A percentile compares a stretch with the other conserved stretches of the same genome.
Evolutionary conservation across 2,888 invertebrate genomes (phyloP).

Genomic region (Drosophila merina): DNA sequence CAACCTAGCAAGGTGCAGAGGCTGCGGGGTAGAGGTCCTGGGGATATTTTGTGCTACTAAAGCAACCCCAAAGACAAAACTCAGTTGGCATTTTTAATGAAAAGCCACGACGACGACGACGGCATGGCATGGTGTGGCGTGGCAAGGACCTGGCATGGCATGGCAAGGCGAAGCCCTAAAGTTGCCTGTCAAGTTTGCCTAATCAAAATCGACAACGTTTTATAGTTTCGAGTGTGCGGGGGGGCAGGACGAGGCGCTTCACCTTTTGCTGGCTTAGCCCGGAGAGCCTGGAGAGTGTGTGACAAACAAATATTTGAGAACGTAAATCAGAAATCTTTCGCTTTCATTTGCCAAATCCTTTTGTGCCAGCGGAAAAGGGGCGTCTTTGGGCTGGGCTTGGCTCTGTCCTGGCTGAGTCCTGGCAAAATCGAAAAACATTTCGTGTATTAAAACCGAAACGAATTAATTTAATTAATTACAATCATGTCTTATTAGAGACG

Average conservation of each 20-base stretch:
- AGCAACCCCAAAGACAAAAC: slow-evolving; percentile 60
- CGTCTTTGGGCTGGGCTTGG: background rate
- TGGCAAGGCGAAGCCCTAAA: slow-evolving; percentile 40
- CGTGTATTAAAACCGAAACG: slow-evolving; percentile 84
- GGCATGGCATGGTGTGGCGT: background rate
- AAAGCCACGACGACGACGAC: slow-evolving; percentile 64
- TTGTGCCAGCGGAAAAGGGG: slow-evolving; percentile 46
- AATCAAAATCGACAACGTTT: slow-evolving; percentile 82
- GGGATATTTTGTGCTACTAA: slow-evolving; percentile 35
- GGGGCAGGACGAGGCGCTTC: background rate
- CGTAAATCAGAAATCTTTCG: slow-evolving; percentile 78
- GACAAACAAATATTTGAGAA: slow-evolving; percentile 79
- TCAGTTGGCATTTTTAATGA: slow-evolving; percentile 75
- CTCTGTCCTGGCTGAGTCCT: slow-evolving; percentile 15
- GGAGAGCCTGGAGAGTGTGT: slow-evolving; percentile 51
- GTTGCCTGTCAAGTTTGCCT: slow-evolving; percentile 76
- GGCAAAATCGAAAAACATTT: slow-evolving; percentile 81
- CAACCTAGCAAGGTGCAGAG: slow-evolving; percentile 30
- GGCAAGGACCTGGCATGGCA: background rate
- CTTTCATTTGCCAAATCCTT: slow-evolving; percentile 77
- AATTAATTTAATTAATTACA: slow-evolving; percentile 85
- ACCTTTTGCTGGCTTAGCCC: slow-evolving; percentile 10
- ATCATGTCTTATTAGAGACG: slow-evolving; percentile 84
- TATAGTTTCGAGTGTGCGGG: slow-evolving; percentile 61
- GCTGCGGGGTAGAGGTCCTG: slow-evolving; percentile 33